A percentile compares a stretch with the other conserved stretches of the same genome.
Conservation (phyloP, 2,113 vertebrate genomes). For the Australoheros scitulus region DNA sequence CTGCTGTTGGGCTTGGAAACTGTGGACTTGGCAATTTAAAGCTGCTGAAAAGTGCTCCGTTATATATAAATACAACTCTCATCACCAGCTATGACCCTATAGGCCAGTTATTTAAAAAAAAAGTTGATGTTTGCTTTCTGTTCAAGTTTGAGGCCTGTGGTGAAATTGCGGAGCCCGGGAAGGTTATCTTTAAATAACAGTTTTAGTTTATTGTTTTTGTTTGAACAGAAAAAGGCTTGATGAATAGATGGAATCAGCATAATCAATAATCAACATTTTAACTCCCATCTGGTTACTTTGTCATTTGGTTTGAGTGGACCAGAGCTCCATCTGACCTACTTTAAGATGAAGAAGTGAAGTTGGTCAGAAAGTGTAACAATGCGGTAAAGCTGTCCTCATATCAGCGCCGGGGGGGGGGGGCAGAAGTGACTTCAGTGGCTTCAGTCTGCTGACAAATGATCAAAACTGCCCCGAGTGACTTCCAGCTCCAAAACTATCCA, state of each 20-base stretch:
- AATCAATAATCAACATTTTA: neutral
- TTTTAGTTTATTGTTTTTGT: neutral
- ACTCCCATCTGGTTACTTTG: neutral
- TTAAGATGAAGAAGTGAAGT: constrained; percentile 39
- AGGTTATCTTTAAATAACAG: neutral
- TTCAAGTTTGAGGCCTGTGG: neutral
- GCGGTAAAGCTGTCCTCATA: constrained; percentile 27
- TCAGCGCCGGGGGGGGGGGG: constrained; percentile 31
- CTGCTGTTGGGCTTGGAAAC: neutral
- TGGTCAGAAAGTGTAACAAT: constrained; percentile 38
- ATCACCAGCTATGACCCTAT: neutral
- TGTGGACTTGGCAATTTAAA: neutral
- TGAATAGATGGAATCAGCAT: neutral
- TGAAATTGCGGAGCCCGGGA: rapidly evolving
- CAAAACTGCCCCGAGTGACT: constrained; percentile 12
- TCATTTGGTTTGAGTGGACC: neutral
- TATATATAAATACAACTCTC: neutral
- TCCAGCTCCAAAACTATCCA: neutral
- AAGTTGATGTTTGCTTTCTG: neutral
- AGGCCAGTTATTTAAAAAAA: neutral
- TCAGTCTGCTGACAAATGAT: constrained; percentile 43
- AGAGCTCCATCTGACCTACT: constrained; percentile 40
- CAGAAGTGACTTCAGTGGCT: constrained; percentile 30
- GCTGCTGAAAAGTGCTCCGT: too few species aligned
- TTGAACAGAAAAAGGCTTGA: neutral